Evolutionary conservation across 2,888 invertebrate genomes (phyloP).

Genomic region (Coremacera marginata): DNA sequence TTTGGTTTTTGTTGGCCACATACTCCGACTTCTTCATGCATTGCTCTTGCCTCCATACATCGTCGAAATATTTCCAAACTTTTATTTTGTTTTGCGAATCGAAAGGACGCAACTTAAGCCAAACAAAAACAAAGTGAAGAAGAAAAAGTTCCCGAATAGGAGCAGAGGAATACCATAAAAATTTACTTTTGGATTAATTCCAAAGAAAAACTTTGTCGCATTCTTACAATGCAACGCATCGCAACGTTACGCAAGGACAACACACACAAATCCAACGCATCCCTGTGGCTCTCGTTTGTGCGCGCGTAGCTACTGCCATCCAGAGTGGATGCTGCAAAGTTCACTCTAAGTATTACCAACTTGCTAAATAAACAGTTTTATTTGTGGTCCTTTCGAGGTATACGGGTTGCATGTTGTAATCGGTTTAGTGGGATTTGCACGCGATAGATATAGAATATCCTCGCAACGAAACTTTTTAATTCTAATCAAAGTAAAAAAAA

Average conservation of each 20-base stretch:
- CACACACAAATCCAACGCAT: background rate
- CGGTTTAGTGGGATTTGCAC: constrained; percentile 4
- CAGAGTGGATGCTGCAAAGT: background rate
- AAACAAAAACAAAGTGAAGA: background rate
- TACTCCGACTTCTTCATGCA: background rate
- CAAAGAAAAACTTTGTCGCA: constrained; percentile 30
- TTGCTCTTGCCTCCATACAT: background rate
- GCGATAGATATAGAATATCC: background rate
- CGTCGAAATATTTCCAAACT: constrained; percentile 14
- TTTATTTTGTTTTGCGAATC: background rate
- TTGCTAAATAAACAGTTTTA: constrained; percentile 30
- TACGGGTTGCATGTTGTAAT: background rate
- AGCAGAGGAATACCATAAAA: constrained; percentile 6
- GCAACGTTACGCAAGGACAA: background rate
- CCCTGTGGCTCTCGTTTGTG: background rate
- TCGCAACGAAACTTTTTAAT: background rate
- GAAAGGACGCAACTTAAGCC: background rate
- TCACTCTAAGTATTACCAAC: constrained; percentile 19
- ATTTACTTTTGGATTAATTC: constrained; percentile 23
- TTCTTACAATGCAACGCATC: constrained; percentile 23
- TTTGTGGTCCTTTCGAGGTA: background rate
- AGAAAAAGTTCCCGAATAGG: background rate
- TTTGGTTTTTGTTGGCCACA: constrained; percentile 7
- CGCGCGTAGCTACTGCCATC: background rate
- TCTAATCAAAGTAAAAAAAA: background rate